These are phyloP conservation scores for Athalia cordata DNA, from an alignment of 2,888 invertebrate genomes.

Conservation along the genomic window DNA sequence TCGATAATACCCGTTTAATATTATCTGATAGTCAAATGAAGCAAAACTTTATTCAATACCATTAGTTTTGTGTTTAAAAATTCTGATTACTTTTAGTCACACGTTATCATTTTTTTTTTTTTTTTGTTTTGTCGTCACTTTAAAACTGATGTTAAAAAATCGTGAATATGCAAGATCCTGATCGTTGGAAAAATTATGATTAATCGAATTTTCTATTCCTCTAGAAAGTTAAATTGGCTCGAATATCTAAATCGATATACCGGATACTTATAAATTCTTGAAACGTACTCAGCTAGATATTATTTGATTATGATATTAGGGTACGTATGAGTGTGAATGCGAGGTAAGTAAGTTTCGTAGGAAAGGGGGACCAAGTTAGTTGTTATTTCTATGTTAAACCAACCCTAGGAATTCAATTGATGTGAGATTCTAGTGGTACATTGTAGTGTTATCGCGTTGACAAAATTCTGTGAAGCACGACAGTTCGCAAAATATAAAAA, in stretches of 20 bases:
- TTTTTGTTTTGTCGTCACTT: neutral
- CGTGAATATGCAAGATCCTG: constrained; percentile 10
- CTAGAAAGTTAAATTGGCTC: neutral
- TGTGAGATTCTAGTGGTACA: constrained; percentile 67
- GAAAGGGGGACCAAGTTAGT: constrained; percentile 56
- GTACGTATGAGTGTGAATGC: constrained; percentile 47
- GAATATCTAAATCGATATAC: neutral
- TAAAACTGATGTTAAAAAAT: neutral
- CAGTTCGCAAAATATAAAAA: constrained; percentile 16
- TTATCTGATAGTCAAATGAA: constrained; percentile 16
- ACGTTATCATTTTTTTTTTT: neutral
- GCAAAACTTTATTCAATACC: constrained; percentile 25
- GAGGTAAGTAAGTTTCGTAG: constrained; percentile 54
- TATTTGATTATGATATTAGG: constrained; percentile 27
- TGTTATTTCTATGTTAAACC: constrained; percentile 57
- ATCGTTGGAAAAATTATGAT: neutral
- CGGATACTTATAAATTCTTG: constrained; percentile 5
- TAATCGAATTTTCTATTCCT: neutral
- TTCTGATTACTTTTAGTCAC: constrained; percentile 36
- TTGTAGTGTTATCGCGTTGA: constrained; percentile 58
- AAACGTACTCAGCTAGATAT: constrained; percentile 14
- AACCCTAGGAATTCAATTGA: constrained; percentile 67
- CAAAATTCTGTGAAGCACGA: constrained; percentile 33
- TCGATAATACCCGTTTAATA: constrained; percentile 34
- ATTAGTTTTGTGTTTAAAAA: constrained; percentile 23